Percentiles rank a stretch among this genome's conserved stretches.
phyloP scores from a whole-genome alignment of 2,113 vertebrate genomes.

The Acinonyx jubatus region DNA sequence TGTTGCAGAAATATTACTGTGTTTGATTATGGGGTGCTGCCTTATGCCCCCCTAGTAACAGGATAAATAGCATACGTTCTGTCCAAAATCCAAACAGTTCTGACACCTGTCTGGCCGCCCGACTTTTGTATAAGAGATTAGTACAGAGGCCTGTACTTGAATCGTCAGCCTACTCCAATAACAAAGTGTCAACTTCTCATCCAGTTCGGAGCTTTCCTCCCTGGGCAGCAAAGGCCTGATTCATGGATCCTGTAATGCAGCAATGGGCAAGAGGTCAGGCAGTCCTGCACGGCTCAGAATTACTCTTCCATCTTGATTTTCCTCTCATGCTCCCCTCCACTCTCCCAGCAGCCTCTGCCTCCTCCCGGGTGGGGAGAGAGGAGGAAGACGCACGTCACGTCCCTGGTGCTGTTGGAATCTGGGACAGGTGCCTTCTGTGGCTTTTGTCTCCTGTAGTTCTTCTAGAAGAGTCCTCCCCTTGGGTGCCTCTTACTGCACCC shows the following conservation, averaged over 20 bases:
- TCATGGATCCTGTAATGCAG: no score
- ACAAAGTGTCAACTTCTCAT: not conserved
- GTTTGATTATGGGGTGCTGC: not conserved
- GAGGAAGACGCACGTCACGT: rapidly evolving
- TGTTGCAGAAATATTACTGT: not conserved
- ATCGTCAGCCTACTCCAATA: not conserved
- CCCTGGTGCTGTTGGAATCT: not conserved
- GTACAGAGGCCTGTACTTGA: not conserved
- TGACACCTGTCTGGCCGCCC: not conserved
- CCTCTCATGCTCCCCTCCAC: not conserved
- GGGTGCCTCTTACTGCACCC: not conserved
- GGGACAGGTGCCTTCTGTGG: not conserved
- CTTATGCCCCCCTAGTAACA: no score
- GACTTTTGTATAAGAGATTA: not conserved
- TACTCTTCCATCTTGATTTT: not conserved
- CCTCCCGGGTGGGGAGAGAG: not conserved
- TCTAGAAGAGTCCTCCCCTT: no score
- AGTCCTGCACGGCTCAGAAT: not conserved
- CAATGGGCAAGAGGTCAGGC: rapidly evolving
- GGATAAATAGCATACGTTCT: rapidly evolving
- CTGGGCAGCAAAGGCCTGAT: not conserved
- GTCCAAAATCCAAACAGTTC: not conserved
- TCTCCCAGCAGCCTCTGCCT: not conserved
- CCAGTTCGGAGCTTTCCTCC: not conserved
- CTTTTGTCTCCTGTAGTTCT: not conserved